A percentile compares a stretch with the other conserved stretches of the same genome.
These are phyloP conservation scores for Tiliacea aurago DNA, from an alignment of 2,888 invertebrate genomes.

Conservation along the genomic window DNA sequence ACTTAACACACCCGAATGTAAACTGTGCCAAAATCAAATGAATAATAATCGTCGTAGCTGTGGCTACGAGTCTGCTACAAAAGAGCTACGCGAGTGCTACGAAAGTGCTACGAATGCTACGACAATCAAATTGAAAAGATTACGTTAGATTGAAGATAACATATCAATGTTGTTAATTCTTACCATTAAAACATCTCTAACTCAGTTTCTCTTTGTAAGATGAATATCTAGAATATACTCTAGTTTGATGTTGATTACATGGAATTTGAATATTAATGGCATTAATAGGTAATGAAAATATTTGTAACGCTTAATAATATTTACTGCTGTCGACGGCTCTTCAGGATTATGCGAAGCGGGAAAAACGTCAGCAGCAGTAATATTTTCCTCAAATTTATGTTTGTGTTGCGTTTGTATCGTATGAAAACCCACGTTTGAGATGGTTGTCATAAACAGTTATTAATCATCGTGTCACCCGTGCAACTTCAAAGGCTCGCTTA, in stretches of 20 bases:
- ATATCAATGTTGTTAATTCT: neutral
- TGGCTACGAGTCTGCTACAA: constrained; percentile 40
- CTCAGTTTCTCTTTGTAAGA: constrained; percentile 14
- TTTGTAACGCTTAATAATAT: constrained; percentile 56
- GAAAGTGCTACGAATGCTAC: constrained; percentile 20
- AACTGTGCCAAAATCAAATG: constrained; percentile 43
- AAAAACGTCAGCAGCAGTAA: constrained; percentile 58
- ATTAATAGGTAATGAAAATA: constrained; percentile 61
- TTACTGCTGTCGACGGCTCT: constrained; percentile 68
- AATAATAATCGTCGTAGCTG: constrained; percentile 41
- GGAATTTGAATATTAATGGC: constrained; percentile 55
- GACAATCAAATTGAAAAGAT: constrained; percentile 14
- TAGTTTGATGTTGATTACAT: constrained; percentile 41
- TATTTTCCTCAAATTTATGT: constrained; percentile 66
- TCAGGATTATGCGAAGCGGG: constrained; percentile 65
- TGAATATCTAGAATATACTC: constrained; percentile 13
- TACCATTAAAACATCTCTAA: constrained; percentile 6
- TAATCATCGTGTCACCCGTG: constrained; percentile 84
- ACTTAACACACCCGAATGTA: constrained; percentile 28
- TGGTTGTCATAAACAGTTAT: constrained; percentile 86
- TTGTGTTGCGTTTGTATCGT: constrained; percentile 70
- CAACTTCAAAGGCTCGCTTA: constrained; percentile 86
- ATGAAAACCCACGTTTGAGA: constrained; percentile 75
- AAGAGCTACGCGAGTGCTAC: constrained; percentile 37
- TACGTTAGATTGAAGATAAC: neutral